Evolutionary conservation across 1,140 invertebrate species (phyloP).

Genomic region (Drosophila tropicalis): DNA sequence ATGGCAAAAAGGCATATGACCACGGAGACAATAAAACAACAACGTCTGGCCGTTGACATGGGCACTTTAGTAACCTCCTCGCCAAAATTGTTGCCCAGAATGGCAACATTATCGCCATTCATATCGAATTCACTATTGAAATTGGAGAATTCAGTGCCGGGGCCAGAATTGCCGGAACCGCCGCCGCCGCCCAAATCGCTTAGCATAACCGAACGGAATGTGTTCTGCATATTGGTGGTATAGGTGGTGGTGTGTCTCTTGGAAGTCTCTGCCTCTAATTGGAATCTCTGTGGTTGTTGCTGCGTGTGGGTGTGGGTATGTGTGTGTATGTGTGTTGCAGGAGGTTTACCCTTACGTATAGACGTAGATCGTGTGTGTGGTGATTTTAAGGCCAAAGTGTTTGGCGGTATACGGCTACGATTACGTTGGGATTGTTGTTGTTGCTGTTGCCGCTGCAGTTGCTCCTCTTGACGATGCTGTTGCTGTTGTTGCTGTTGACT

Average conservation of each 20-base stretch:
- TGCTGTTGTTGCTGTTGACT: conserved; percentile 62
- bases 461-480: conserved; percentile 29
- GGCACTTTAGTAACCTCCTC: conserved; percentile 70
- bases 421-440: conserved; percentile 73
- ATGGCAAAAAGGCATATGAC: conserved; percentile 88
- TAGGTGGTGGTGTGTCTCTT: conserved; percentile 53
- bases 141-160: conserved; percentile 68
- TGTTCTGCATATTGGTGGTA: conserved; percentile 77
- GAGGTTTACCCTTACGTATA: conserved; percentile 32
- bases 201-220: conserved; percentile 84
- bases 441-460: conserved; percentile 16
- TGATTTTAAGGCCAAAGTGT: conserved; percentile 58
- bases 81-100: conserved; percentile 52
- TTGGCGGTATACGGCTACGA: conserved; percentile 65
- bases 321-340: conserved; percentile 16
- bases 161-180: conserved; percentile 25
- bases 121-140: conserved; percentile 78
- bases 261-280: conserved; percentile 49
- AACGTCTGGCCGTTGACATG: conserved; percentile 87
- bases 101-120: conserved; percentile 78
- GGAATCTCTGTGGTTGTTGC: conserved; percentile 35
- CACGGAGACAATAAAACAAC: conserved; percentile 88
- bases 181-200: conserved; percentile 83
- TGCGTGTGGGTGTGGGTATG: too few relatives aligned
- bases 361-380: conserved; percentile 56